A percentile compares a stretch with the other conserved stretches of the same genome.
Evolutionary conservation across 2,888 invertebrate genomes (phyloP).

Genomic region (Acholoe squamosa): DNA sequence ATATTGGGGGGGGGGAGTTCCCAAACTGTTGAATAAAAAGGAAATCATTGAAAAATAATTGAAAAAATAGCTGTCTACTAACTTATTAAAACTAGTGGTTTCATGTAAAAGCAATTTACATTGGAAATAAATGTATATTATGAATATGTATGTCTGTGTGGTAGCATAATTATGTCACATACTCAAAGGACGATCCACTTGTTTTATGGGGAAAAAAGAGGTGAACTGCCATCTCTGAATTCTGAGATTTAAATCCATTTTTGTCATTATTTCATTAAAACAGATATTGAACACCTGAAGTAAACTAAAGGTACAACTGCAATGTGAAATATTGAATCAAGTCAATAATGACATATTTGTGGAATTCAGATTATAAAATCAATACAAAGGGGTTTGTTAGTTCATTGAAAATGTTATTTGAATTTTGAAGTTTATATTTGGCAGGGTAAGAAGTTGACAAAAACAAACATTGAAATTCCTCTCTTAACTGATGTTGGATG

Average conservation of each 20-base stretch:
- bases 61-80: neutral
- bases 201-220: neutral
- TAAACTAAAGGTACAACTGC: too few species aligned
- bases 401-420: neutral
- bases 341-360: too few species aligned
- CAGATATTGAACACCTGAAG: neutral
- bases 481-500: slow-evolving; percentile 17
- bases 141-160: slow-evolving; percentile 2
- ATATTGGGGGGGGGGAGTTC: slow-evolving; percentile 39
- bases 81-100: slow-evolving; percentile 5
- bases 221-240: neutral
- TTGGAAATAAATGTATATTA: neutral
- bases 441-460: neutral
- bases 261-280: neutral
- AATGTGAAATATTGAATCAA: too few species aligned
- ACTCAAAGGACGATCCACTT: neutral
- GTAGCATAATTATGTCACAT: slow-evolving; percentile 23
- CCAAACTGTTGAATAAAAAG: slow-evolving; percentile 51
- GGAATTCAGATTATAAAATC: neutral
- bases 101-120: neutral
- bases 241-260: neutral
- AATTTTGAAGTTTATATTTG: neutral
- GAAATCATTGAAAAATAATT: neutral
- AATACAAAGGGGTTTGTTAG: neutral
- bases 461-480: neutral